These are phyloP conservation scores for Gobio gobio DNA, from an alignment of 2,113 vertebrate species.

Conservation along the genomic window DNA sequence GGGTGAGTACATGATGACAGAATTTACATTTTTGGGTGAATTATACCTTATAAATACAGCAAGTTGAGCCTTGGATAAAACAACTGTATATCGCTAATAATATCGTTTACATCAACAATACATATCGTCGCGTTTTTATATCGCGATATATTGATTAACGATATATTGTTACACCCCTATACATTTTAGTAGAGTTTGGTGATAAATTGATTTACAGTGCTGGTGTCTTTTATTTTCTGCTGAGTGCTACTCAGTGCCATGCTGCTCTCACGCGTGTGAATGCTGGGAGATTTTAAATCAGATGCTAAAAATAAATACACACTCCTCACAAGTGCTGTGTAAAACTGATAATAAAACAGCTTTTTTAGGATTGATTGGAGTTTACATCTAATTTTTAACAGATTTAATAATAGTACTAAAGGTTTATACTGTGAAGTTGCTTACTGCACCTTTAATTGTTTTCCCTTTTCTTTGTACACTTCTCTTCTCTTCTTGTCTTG, in stretches of 20 bases:
- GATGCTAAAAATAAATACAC: background rate
- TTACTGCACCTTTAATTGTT: constrained; percentile 2
- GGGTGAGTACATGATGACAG: too few relatives aligned
- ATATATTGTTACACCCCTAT: too few relatives aligned
- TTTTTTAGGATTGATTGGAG: too few relatives aligned
- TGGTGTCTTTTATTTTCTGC: background rate
- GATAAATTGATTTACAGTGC: background rate
- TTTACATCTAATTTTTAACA: too few relatives aligned
- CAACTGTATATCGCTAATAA: too few relatives aligned
- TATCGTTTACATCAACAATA: too few relatives aligned
- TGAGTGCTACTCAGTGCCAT: background rate
- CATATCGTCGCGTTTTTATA: too few relatives aligned
- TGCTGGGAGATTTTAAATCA: background rate
- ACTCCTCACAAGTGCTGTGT: background rate
- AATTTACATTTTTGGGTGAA: too few relatives aligned
- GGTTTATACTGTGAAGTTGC: background rate
- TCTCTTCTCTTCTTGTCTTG: background rate
- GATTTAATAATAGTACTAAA: background rate
- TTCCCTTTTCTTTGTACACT: background rate
- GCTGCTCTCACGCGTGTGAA: background rate
- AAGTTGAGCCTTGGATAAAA: too few relatives aligned
- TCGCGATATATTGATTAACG: too few relatives aligned
- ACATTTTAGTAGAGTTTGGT: background rate
- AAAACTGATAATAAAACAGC: background rate
- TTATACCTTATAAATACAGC: too few relatives aligned